phyloP scores from a whole-genome alignment of 2,113 vertebrate genomes.

The Sylvicapra grimmia region DNA sequence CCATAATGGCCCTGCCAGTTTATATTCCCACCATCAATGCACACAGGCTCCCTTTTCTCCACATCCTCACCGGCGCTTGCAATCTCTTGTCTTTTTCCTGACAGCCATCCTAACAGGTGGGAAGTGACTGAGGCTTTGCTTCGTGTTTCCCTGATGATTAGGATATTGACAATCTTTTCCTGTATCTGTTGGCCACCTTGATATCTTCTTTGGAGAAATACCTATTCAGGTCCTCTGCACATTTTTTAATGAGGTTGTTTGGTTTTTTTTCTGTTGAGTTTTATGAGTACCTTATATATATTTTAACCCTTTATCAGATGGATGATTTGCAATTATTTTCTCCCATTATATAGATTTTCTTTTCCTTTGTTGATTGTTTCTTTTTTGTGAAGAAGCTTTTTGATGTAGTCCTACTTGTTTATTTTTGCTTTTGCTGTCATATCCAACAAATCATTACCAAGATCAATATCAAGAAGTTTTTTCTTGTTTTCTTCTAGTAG shows the following conservation, averaged over 20 bases:
- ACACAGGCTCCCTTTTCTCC: background rate
- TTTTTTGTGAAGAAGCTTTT: background rate
- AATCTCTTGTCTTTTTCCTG: background rate
- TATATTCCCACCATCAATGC: background rate
- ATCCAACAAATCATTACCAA: background rate
- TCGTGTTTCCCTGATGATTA: background rate
- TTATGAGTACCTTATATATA: background rate
- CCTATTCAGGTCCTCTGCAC: background rate
- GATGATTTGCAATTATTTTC: background rate
- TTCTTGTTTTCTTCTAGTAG: background rate
- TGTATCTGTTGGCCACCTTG: background rate
- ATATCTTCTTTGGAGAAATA: background rate
- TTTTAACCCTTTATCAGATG: background rate
- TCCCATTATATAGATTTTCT: background rate
- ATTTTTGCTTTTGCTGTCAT: background rate
- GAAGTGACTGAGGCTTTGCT: background rate
- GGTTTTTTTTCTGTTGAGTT: background rate
- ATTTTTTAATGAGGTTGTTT: background rate
- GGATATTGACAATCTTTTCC: background rate
- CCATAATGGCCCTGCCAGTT: background rate
- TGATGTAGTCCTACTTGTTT: background rate
- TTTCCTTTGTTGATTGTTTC: background rate
- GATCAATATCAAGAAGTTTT: background rate
- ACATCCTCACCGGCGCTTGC: background rate
- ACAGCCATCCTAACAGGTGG: background rate